These are phyloP conservation scores for Tetranychus piercei DNA, from an alignment of 2,888 invertebrate species.

Conservation along the genomic window DNA sequence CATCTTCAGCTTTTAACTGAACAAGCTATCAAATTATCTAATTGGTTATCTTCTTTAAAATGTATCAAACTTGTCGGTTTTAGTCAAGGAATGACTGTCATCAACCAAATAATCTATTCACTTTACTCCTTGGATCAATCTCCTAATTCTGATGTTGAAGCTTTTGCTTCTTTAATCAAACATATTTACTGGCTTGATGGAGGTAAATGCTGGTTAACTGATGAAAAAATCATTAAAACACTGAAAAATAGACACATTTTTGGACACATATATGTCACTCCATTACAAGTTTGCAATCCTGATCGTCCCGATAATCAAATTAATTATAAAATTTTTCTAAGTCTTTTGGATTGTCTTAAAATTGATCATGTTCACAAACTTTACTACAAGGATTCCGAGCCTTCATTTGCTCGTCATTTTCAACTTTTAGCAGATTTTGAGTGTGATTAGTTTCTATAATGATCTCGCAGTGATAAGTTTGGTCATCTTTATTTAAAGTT, in stretches of 20 bases:
- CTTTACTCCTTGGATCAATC: not conserved
- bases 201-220: not conserved
- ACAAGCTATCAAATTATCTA: not conserved
- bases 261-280: not conserved
- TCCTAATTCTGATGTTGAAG: not conserved
- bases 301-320: not conserved
- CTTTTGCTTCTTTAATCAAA: not conserved
- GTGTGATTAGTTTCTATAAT: not conserved
- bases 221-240: not conserved
- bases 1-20: not conserved
- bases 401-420: not conserved
- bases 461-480: not conserved
- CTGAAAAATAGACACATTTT: not conserved
- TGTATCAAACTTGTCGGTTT: not conserved
- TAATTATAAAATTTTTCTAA: not conserved
- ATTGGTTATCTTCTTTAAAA: not conserved
- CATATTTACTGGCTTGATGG: slow-evolving; percentile 7
- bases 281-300: not conserved
- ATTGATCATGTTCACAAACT: not conserved
- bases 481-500: not conserved
- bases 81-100: not conserved
- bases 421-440: not conserved
- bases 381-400: not conserved
- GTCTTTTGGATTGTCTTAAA: not conserved
- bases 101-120: not conserved